A percentile compares a stretch with the other conserved stretches of the same genome.
Evolutionary conservation across 2,888 invertebrate species (phyloP).

Genomic region (Nasonia oneida): DNA sequence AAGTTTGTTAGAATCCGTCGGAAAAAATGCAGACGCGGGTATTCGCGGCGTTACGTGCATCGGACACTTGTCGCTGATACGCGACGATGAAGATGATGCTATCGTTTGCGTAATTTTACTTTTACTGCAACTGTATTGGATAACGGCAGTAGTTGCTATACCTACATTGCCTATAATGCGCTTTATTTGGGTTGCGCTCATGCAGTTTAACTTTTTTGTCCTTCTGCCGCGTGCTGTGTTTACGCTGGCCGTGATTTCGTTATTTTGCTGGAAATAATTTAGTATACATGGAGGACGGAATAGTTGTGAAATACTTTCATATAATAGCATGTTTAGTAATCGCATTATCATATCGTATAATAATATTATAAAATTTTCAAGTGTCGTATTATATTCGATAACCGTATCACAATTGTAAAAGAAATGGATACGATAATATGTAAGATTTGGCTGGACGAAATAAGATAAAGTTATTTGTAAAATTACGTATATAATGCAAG

Average conservation of each 20-base stretch:
- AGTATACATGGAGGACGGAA: background rate
- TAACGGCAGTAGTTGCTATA: conserved; percentile 3
- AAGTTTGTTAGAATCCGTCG: background rate
- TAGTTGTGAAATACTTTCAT: background rate
- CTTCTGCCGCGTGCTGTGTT: background rate
- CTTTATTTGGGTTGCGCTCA: background rate
- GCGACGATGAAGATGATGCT: conserved; percentile 8
- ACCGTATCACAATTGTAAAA: too few species aligned
- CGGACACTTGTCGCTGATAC: background rate
- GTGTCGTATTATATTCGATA: too few species aligned
- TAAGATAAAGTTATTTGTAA: too few species aligned
- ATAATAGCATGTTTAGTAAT: background rate
- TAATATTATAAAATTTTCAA: too few species aligned
- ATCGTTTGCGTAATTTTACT: conserved; percentile 34
- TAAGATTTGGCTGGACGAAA: too few species aligned
- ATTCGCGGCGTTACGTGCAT: background rate
- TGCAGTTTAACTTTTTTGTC: background rate
- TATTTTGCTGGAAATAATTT: background rate
- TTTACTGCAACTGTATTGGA: conserved; percentile 20
- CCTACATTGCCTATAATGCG: background rate
- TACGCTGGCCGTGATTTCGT: background rate
- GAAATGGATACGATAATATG: too few species aligned
- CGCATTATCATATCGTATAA: too few species aligned
- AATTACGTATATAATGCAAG: too few species aligned
- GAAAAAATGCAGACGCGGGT: background rate